A percentile compares a stretch with the other conserved stretches of the same genome.
Evolutionary conservation across 1,140 invertebrate genomes (phyloP).

Genomic region (Saccostrea cuccullata): DNA sequence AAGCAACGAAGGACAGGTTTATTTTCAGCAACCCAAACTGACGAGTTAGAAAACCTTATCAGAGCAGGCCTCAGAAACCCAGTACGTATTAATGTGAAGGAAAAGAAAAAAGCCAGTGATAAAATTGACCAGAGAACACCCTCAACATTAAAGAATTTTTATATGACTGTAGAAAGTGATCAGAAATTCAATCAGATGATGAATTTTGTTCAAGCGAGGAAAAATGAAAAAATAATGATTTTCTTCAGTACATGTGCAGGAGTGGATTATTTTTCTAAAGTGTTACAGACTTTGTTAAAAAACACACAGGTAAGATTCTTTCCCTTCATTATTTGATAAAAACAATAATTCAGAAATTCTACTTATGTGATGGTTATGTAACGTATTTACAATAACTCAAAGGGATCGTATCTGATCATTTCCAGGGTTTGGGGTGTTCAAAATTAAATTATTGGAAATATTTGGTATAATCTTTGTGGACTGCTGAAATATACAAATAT

Average conservation of each 20-base stretch:
- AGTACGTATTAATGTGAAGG: slow-evolving; percentile 92
- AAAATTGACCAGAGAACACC: slow-evolving; percentile 84
- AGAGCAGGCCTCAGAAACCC: slow-evolving; percentile 97
- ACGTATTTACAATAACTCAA: too few species aligned
- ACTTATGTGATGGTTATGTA: too few species aligned
- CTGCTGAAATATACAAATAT: too few species aligned
- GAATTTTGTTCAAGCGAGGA: slow-evolving; percentile 85
- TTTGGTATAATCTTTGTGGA: too few species aligned
- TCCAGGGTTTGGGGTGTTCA: too few species aligned
- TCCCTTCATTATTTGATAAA: background rate
- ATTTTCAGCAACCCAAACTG: slow-evolving; percentile 99
- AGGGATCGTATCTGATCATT: too few species aligned
- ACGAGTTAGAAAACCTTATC: slow-evolving; percentile 93
- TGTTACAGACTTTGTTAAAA: slow-evolving; percentile 80
- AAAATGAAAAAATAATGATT: slow-evolving; percentile 89
- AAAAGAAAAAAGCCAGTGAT: slow-evolving; percentile 81
- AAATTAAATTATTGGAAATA: too few species aligned
- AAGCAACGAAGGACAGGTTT: slow-evolving; percentile 95
- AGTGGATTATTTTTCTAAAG: slow-evolving; percentile 94
- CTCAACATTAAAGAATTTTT: slow-evolving; percentile 90
- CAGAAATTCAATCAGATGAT: slow-evolving; percentile 88
- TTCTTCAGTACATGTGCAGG: slow-evolving; percentile 98
- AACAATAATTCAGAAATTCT: background rate
- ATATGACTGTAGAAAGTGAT: slow-evolving; percentile 87
- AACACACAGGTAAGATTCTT: slow-evolving; percentile 53